Percentiles rank a stretch among this genome's conserved stretches.
Evolutionary conservation across 1,140 invertebrate genomes (phyloP).

Genomic region (Doryteuthis pealeii): DNA sequence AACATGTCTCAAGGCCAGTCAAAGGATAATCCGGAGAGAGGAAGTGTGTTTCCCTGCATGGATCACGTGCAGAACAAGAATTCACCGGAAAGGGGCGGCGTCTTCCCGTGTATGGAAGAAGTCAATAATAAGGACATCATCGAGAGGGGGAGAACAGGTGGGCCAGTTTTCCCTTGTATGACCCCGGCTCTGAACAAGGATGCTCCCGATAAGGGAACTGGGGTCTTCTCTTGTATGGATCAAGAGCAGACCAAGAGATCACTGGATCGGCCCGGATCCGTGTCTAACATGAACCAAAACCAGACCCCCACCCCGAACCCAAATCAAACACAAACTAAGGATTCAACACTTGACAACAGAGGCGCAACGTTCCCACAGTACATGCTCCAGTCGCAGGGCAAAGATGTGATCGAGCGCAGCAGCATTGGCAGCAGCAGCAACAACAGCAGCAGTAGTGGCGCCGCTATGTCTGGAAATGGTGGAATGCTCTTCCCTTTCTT

Average conservation of each 20-base stretch:
- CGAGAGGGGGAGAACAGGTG: neutral
- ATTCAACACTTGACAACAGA: neutral
- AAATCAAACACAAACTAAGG: no score
- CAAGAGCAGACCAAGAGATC: neutral
- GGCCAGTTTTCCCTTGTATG: neutral
- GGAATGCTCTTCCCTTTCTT: neutral
- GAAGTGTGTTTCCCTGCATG: slow-evolving; percentile 1
- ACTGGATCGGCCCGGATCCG: no score
- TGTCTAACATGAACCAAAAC: no score
- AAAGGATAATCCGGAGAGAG: neutral
- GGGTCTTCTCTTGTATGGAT: neutral
- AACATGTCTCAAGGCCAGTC: neutral
- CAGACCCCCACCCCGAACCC: no score
- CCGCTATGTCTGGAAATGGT: neutral
- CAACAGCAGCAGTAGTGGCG: neutral
- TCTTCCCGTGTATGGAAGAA: neutral
- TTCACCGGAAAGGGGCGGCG: neutral
- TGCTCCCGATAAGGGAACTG: neutral
- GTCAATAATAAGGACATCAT: neutral
- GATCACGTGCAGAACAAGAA: neutral
- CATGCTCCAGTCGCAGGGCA: no score
- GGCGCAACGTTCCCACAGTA: neutral
- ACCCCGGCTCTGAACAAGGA: neutral
- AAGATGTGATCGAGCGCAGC: neutral
- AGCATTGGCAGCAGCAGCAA: neutral